phyloP scores from a whole-genome alignment of 2,797 vertebrate species.

The Furcifer pardalis region DNA sequence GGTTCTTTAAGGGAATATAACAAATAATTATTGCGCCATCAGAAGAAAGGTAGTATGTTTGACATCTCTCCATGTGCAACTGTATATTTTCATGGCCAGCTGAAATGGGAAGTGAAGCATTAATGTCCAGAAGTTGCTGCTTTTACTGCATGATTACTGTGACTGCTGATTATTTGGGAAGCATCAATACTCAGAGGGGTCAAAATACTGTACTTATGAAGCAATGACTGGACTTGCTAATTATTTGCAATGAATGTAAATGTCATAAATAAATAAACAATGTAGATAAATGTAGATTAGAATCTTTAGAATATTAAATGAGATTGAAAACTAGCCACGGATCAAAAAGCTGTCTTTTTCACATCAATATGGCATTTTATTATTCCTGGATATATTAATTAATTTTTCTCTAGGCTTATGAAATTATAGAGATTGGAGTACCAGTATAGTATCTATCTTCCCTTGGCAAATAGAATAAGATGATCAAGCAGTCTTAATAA shows the following conservation, averaged over 20 bases:
- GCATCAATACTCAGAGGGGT: too few species aligned
- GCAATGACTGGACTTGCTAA: background rate
- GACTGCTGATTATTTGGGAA: background rate
- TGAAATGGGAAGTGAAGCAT: background rate
- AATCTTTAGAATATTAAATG: background rate
- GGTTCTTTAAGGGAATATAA: background rate
- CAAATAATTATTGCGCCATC: background rate
- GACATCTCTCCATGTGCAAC: background rate
- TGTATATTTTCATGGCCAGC: background rate
- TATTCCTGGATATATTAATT: background rate
- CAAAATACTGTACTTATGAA: background rate
- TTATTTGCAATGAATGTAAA: background rate
- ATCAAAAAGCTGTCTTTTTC: background rate
- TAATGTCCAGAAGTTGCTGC: background rate
- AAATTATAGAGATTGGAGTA: background rate
- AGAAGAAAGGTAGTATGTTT: background rate
- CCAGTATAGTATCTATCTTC: too few species aligned
- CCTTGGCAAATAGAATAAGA: background rate
- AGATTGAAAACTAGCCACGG: background rate
- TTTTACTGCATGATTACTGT: background rate
- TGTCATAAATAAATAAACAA: background rate
- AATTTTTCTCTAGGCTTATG: background rate
- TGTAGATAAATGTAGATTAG: background rate
- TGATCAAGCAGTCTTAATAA: conserved; percentile 4
- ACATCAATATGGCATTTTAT: background rate